Base-by-base conservation (phyloP, 2,888 invertebrate genomes). In the Eupithecia dodoneata region DNA sequence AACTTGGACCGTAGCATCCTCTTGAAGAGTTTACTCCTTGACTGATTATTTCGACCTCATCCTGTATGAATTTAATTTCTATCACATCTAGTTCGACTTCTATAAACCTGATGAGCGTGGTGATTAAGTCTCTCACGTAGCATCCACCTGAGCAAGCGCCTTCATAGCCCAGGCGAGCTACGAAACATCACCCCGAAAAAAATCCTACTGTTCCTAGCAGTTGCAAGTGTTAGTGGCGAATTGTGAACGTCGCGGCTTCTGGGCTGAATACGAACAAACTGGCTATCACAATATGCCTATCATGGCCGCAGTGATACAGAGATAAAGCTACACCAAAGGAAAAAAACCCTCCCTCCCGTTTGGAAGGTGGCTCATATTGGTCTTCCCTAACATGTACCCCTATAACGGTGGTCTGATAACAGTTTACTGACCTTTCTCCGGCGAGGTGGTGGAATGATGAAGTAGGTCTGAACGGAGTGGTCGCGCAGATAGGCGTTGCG, bases 371-470 rank as follows among this genome's bases (percentile, higher is more conserved):
- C 47, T 47, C 47, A 10, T n/a, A 9, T 7, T 55, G 6, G 7
- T 55, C 55, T 55, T 55, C n/a, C 49, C 15, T 2, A 55, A 7
- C 55, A n/a, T n/a, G 3, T 6, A 52, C 13, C 52, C 3, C 9
- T 18, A 9, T 10, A 59, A 18, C 18, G 9, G 59, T 59, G 30
- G 12, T 4, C 63, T 30, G 59, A 59, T 59, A 12, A 9, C 9
- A 10, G 7, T 59, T 13, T 59, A 30, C 91, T 91, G 95, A 98
- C 98, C 96, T 98, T 98, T 94, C 98, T 96, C 81, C 98, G 95
- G 83, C 98, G 96, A 49, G 97, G 97, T 41, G 98, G 98, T 70
- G 98, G 98, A 79, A 98, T 97, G 87, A 99, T 98, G 91, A 99
- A 98, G 93, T 97, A 99, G 1, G 98, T 98, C 82, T 97, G 97